Percentiles rank a stretch among this genome's conserved stretches.
phyloP scores from a whole-genome alignment of 2,797 vertebrate genomes.

The Otus scops region DNA sequence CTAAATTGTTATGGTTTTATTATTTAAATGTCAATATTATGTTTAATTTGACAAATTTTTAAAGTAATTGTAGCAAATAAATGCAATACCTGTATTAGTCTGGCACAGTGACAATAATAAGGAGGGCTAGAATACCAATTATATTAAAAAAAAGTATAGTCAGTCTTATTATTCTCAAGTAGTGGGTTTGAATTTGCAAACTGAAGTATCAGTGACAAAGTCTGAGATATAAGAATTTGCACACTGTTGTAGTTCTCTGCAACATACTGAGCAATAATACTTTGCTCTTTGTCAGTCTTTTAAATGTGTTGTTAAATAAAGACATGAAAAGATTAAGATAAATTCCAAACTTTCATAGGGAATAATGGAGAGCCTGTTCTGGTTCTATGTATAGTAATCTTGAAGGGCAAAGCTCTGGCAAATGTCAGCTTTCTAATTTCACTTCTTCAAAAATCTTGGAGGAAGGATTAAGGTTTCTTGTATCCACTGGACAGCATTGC shows the following conservation, averaged over 20 bases:
- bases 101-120: not conserved
- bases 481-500: not conserved
- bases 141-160: not conserved
- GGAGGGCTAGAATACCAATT: not conserved
- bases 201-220: not conserved
- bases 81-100: not conserved
- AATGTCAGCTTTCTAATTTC: conserved; percentile 9
- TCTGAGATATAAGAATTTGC: not conserved
- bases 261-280: too few relatives aligned
- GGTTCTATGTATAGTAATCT: not conserved
- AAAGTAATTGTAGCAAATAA: not conserved
- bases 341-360: not conserved
- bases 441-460: not conserved
- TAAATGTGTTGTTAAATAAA: not conserved
- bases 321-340: not conserved
- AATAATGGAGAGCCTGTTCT: not conserved
- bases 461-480: not conserved
- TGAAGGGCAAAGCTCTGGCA: not conserved
- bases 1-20: not conserved
- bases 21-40: not conserved
- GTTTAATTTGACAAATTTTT: not conserved
- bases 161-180: not conserved
- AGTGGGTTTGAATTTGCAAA: not conserved
- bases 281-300: not conserved
- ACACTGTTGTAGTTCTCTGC: accelerated